Conservation (phyloP, 1,140 invertebrate species). For the Eubasilissa regina region DNA sequence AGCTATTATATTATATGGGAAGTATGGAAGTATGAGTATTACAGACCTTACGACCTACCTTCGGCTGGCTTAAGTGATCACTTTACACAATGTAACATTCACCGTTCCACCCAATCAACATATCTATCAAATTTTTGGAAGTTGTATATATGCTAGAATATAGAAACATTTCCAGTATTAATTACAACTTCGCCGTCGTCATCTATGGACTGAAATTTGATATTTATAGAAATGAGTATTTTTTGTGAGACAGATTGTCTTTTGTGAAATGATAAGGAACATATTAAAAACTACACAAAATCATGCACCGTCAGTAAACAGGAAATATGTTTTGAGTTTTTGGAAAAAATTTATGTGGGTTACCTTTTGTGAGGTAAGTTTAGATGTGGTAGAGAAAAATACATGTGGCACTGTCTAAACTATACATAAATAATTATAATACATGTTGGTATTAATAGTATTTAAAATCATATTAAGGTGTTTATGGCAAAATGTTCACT, state of each 20-base stretch:
- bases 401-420: constrained; percentile 8
- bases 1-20: too few relatives aligned
- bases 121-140: too few relatives aligned
- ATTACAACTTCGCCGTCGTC: too few relatives aligned
- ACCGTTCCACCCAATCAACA: too few relatives aligned
- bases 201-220: too few relatives aligned
- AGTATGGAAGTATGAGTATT: too few relatives aligned
- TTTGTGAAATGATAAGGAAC: not conserved
- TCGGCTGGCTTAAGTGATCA: too few relatives aligned
- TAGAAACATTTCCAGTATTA: too few relatives aligned
- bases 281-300: not conserved
- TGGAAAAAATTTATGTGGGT: not conserved
- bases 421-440: not conserved
- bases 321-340: not conserved
- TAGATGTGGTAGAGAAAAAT: constrained; percentile 5
- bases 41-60: too few relatives aligned
- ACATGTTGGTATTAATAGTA: not conserved
- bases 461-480: not conserved
- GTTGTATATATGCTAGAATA: too few relatives aligned
- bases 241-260: not conserved
- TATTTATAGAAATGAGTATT: too few relatives aligned
- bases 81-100: too few relatives aligned
- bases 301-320: not conserved
- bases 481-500: not conserved
- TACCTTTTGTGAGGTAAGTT: not conserved